Percentiles rank a stretch among this genome's conserved stretches.
Evolutionary conservation across 2,888 invertebrate species (phyloP).

Genomic region (Ferdinandea cuprea): DNA sequence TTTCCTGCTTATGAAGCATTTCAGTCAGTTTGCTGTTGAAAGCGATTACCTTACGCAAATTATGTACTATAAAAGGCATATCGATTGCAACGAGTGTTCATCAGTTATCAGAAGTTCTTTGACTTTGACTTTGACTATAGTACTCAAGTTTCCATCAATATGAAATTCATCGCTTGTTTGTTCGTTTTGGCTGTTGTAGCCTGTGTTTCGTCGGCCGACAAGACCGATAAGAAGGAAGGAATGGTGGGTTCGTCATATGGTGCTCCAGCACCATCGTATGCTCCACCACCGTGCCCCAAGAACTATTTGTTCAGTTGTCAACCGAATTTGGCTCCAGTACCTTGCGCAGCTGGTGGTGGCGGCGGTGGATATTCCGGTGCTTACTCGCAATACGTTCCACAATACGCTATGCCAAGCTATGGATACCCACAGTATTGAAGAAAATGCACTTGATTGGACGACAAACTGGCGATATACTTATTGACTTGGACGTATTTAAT

Average conservation of each 20-base stretch:
- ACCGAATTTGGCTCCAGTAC: conserved; percentile 79
- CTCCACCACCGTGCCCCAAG: conserved; percentile 77
- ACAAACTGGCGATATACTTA: conserved; percentile 22
- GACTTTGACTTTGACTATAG: conserved; percentile 1
- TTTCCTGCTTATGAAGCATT: conserved; percentile 5
- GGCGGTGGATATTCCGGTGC: conserved; percentile 78
- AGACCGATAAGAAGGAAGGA: conserved; percentile 56
- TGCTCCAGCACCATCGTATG: conserved; percentile 75
- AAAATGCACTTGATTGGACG: conserved; percentile 1
- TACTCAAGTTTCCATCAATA: conserved; percentile 72
- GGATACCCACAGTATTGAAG: conserved; percentile 37
- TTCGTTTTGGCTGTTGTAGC: conserved; percentile 76
- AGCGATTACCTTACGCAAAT: background rate
- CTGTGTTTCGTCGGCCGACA: conserved; percentile 76
- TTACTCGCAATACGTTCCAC: conserved; percentile 79
- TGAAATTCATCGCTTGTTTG: conserved; percentile 79
- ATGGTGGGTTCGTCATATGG: conserved; percentile 52
- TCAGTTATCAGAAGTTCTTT: conserved; percentile 57
- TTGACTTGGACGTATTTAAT: conserved; percentile 1
- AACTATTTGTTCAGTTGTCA: conserved; percentile 80
- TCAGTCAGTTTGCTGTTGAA: conserved; percentile 1
- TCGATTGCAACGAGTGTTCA: background rate
- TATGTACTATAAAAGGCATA: conserved; percentile 45
- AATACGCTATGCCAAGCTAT: conserved; percentile 39
- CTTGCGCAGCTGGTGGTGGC: conserved; percentile 75